These are phyloP conservation scores for Notospermus geniculatus DNA, from an alignment of 1,140 invertebrate species.

Conservation along the genomic window DNA sequence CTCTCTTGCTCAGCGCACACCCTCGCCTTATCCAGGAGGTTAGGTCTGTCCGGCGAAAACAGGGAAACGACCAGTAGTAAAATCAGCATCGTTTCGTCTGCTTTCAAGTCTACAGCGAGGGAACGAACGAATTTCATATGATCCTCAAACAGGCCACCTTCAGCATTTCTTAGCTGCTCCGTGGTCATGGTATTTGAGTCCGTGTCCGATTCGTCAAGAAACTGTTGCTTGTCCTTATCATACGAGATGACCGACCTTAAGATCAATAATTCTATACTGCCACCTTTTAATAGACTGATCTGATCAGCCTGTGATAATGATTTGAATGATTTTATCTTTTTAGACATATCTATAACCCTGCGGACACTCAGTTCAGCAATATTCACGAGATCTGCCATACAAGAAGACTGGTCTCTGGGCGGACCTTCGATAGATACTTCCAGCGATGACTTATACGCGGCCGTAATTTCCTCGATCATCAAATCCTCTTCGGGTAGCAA, in stretches of 20 bases:
- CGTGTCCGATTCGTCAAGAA: conserved; percentile 51
- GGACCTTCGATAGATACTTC: conserved; percentile 47
- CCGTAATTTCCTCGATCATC: conserved; percentile 47
- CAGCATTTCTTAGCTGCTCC: conserved; percentile 46
- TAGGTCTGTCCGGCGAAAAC: conserved; percentile 58
- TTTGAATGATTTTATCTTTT: conserved; percentile 57
- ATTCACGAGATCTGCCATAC: conserved; percentile 53
- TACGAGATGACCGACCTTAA: conserved; percentile 56
- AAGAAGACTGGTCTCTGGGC: conserved; percentile 34
- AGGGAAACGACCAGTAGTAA: conserved; percentile 59
- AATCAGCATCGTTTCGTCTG: conserved; percentile 59
- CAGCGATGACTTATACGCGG: conserved; percentile 50
- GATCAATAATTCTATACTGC: conserved; percentile 60
- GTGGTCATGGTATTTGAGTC: conserved; percentile 48
- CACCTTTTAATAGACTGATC: conserved; percentile 57
- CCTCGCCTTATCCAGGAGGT: conserved; percentile 50
- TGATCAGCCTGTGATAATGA: conserved; percentile 55
- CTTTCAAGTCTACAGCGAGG: conserved; percentile 53
- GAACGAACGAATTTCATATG: conserved; percentile 59
- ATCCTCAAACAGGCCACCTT: conserved; percentile 55
- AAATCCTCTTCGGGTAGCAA: conserved; percentile 44
- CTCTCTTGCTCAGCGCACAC: conserved; percentile 58
- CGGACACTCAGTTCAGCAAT: conserved; percentile 55
- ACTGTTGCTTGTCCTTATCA: conserved; percentile 54
- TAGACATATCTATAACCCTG: conserved; percentile 56